Base-by-base conservation (phyloP, 2,797 vertebrate genomes). In the Oreochromis mossambicus region DNA sequence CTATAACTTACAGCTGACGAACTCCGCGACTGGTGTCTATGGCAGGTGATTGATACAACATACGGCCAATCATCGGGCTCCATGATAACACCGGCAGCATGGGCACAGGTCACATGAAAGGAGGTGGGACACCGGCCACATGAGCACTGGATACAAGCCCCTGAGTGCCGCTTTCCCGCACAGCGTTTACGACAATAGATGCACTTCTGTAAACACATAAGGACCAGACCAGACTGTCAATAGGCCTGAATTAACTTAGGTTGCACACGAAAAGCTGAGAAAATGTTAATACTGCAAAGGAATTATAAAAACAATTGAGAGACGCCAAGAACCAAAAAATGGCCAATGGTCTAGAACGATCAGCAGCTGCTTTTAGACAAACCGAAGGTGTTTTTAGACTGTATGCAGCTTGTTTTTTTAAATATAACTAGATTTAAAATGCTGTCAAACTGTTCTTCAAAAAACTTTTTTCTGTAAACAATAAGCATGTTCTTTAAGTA, bases 71-170 rank as follows among this genome's bases (percentile, higher is more conserved):
- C 98, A 48, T 98, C 97, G 2, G 98, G 97, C 93, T 98, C 97
- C 97, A 99, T 99, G 82, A 96, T 91, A 8, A 99, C 97, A 8
- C 98, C 98, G 1, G 98, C 97, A 21, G 98, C 98, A 66, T 99
- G 98, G 80, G 98, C 98, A 91, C 99, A 99, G 2, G 98, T 99
- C 90, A 99, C 98, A 50, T 99, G 99, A 93, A 99, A 99, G 83
- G 98, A 98, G 78, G 97, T 97, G 75, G 98, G 97, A 89, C 99
- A 99, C 14, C 96, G 96, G 80, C 97, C 97, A 5, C 97, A 98
- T 1, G 98, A 99, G 91, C 98, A 99, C 94, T 99, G 98, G 94
- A 99, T 97, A 82, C 98, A 99, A 73, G 97, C 97, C 36, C 98
- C 98, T 48, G 96, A 96, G 86, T 96, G 93, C 83, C 96, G 97